Evolutionary conservation across 2,113 vertebrate genomes (phyloP).

Genomic region (Sphaerodactylus townsendi): DNA sequence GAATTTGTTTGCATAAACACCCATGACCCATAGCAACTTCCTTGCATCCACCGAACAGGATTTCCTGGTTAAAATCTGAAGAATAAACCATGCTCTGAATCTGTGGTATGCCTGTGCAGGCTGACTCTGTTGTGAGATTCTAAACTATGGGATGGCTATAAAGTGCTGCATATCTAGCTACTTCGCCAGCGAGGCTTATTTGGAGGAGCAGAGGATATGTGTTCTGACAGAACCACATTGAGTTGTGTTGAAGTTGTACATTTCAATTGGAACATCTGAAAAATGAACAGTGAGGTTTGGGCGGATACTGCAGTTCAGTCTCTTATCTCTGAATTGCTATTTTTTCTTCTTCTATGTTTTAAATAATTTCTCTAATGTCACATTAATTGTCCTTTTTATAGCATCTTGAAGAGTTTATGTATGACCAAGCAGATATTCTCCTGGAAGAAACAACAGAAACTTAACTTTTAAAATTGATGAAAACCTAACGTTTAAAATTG

Average conservation of each 20-base stretch:
- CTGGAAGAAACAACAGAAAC: not conserved
- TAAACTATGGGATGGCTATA: not conserved
- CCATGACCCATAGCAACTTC: not conserved
- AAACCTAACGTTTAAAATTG: not conserved
- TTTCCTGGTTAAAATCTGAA: not conserved
- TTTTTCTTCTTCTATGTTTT: no score
- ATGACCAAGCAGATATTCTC: not conserved
- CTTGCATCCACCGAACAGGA: not conserved
- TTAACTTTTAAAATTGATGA: no score
- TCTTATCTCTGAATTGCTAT: not conserved
- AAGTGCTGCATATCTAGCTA: not conserved
- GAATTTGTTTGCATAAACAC: slow-evolving; percentile 22
- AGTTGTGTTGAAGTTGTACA: not conserved
- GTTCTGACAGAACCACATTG: not conserved
- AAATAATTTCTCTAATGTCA: no score
- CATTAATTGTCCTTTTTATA: not conserved
- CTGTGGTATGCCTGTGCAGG: not conserved
- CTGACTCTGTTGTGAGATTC: not conserved
- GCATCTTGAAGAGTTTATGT: not conserved
- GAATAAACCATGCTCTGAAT: not conserved
- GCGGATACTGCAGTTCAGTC: not conserved
- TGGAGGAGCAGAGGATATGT: not conserved
- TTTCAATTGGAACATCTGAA: not conserved
- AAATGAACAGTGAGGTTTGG: not conserved
- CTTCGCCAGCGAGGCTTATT: not conserved